Conservation (phyloP, 2,797 vertebrate genomes). For the Astyanax mexicanus region DNA sequence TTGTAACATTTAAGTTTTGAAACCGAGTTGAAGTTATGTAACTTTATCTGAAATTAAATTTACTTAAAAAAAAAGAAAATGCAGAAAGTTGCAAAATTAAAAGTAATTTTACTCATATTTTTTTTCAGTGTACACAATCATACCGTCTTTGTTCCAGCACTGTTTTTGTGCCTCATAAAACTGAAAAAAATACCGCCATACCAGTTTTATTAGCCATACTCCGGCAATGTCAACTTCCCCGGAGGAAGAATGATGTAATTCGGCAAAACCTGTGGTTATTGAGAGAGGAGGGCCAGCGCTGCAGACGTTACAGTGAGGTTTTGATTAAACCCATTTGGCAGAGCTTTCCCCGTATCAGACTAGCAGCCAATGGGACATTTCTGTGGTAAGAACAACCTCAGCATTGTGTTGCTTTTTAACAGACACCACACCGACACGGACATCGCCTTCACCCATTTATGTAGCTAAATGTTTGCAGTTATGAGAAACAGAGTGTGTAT, state of each 20-base stretch:
- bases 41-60: no score
- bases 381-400: constrained; percentile 37
- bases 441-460: constrained; percentile 6
- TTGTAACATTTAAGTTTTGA: no score
- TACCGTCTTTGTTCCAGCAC: constrained; percentile 17
- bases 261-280: constrained; percentile 36
- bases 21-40: no score
- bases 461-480: not conserved
- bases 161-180: constrained; percentile 22
- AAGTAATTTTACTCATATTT: no score
- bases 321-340: constrained; percentile 52
- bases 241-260: constrained; percentile 46
- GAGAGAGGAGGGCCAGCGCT: constrained; percentile 37
- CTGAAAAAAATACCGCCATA: constrained; percentile 16
- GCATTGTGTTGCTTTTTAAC: constrained; percentile 35
- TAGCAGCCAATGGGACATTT: constrained; percentile 29
- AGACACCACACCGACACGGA: not conserved
- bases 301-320: constrained; percentile 41
- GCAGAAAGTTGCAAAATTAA: no score
- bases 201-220: constrained; percentile 35
- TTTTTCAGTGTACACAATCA: no score
- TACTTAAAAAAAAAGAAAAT: no score
- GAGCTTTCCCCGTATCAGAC: constrained; percentile 7
- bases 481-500: not conserved
- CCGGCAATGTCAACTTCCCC: constrained; percentile 30